Conservation (phyloP, 2,113 vertebrate genomes). For the Barnardius zonarius region DNA sequence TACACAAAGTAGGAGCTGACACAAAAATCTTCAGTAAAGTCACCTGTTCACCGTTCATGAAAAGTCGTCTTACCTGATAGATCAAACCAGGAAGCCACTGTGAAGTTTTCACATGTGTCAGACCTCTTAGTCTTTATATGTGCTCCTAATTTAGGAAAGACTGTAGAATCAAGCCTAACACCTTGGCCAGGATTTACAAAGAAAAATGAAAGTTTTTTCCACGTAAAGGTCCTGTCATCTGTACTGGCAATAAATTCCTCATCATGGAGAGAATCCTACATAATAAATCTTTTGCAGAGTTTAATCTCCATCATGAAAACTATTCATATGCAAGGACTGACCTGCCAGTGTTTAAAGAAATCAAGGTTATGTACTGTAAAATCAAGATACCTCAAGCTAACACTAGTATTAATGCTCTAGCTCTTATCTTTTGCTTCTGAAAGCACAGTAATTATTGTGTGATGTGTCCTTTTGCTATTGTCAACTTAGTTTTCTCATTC, state of each 20-base stretch:
- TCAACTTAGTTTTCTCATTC: neutral
- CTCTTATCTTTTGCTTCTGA: neutral
- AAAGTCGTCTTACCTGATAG: neutral
- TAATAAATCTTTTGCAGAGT: slow-evolving; percentile 15
- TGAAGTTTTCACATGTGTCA: neutral
- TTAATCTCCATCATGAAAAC: neutral
- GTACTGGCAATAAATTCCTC: neutral
- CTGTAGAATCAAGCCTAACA: neutral
- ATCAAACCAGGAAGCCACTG: neutral
- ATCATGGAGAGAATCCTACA: neutral
- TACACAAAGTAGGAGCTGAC: neutral
- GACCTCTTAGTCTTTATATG: neutral
- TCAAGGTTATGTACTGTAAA: neutral
- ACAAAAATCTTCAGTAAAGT: neutral
- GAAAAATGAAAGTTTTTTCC: neutral
- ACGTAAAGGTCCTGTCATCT: neutral
- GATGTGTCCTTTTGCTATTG: neutral
- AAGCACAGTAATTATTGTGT: neutral
- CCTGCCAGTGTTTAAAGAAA: neutral
- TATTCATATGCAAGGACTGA: neutral
- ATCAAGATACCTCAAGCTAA: neutral
- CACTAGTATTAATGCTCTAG: neutral
- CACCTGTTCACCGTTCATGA: neutral
- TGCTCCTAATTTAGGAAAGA: neutral
- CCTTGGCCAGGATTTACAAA: neutral